A percentile compares a stretch with the other conserved stretches of the same genome.
phyloP scores from a whole-genome alignment of 2,113 vertebrate species.

The Chauna torquata region DNA sequence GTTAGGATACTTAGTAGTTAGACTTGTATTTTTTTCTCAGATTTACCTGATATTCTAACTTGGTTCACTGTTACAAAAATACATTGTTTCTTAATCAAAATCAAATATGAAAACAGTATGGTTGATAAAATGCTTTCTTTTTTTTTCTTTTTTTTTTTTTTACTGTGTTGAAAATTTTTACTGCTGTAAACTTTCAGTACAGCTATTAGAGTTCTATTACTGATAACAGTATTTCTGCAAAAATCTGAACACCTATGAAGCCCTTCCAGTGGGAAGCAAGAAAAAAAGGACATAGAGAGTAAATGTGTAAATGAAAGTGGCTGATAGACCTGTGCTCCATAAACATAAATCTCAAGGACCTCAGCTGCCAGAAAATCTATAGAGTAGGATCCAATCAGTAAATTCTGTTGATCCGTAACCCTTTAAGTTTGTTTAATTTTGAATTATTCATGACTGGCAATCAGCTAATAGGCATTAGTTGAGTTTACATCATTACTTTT shows the following conservation, averaged over 20 bases:
- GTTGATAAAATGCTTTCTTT: not conserved
- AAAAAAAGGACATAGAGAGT: not conserved
- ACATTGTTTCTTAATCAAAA: not conserved
- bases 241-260: not conserved
- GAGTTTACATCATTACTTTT: not conserved
- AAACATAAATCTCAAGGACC: not conserved
- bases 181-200: not conserved
- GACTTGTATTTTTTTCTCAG: not conserved
- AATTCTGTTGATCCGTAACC: not conserved
- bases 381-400: not conserved
- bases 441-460: not conserved
- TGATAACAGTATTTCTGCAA: not conserved
- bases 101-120: not conserved
- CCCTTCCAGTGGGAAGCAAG: not conserved
- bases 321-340: not conserved
- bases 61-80: not conserved
- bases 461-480: not conserved
- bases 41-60: not conserved
- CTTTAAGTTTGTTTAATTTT: not conserved
- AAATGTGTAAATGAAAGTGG: not conserved
- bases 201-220: not conserved
- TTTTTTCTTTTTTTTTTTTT: not conserved
- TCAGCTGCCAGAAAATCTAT: not conserved
- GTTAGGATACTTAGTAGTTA: not conserved
- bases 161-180: not conserved